A percentile compares a stretch with the other conserved stretches of the same genome.
phyloP scores from a whole-genome alignment of 2,888 invertebrate species.

The Apodemia hepburni region DNA sequence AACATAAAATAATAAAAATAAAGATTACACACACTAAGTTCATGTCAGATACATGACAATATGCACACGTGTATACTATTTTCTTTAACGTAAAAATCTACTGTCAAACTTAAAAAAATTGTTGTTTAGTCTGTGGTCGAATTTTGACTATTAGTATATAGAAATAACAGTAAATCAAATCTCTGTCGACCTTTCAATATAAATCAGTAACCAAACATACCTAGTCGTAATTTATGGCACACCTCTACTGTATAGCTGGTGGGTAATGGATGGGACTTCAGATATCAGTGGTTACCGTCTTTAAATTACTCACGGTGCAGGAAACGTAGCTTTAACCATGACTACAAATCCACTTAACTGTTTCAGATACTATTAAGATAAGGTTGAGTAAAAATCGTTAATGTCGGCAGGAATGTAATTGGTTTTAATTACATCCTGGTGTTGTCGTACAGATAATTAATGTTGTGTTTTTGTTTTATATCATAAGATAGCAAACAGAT shows the following conservation, averaged over 20 bases:
- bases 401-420: slow-evolving; percentile 47
- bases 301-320: slow-evolving; percentile 71
- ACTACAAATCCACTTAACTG: slow-evolving; percentile 66
- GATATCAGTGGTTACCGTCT: slow-evolving; percentile 70
- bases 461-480: no score
- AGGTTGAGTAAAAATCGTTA: slow-evolving; percentile 31
- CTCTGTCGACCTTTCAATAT: slow-evolving; percentile 39
- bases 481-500: no score
- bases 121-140: no score
- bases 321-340: slow-evolving; percentile 61
- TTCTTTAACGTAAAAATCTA: no score
- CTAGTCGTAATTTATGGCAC: slow-evolving; percentile 66
- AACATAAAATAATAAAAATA: no score
- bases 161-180: not conserved
- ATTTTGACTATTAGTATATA: no score
- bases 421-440: slow-evolving; percentile 55
- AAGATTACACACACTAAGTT: no score
- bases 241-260: slow-evolving; percentile 60
- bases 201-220: slow-evolving; percentile 72
- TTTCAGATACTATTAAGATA: slow-evolving; percentile 52
- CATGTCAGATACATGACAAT: no score
- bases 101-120: no score
- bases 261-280: slow-evolving; percentile 70
- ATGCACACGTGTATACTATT: no score
- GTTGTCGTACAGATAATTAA: slow-evolving; percentile 26